phyloP scores from a whole-genome alignment of 2,888 invertebrate genomes.

The Flexamia atlantica region DNA sequence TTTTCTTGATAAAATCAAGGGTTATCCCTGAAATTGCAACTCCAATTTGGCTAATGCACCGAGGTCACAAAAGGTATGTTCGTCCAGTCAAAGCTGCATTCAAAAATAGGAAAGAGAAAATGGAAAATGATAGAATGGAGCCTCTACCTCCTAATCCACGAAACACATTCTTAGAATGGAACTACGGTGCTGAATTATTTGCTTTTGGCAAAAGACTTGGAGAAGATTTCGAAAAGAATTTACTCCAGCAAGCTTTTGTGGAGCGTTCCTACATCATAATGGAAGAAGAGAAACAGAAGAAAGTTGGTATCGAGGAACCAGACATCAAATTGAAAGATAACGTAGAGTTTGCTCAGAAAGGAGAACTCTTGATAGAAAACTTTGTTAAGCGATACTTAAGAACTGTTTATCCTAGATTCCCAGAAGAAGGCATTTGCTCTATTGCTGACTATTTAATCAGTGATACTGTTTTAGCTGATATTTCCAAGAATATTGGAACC shows the following conservation, averaged over 20 bases:
- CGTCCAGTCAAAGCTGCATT: conserved; percentile 83
- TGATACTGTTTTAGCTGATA: conserved; percentile 82
- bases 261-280: conserved; percentile 85
- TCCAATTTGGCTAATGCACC: neutral
- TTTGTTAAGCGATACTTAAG: conserved; percentile 50
- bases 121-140: conserved; percentile 73
- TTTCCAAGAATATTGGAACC: conserved; percentile 87
- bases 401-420: conserved; percentile 78
- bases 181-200: conserved; percentile 78
- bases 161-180: conserved; percentile 85
- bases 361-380: conserved; percentile 81
- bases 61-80: conserved; percentile 80
- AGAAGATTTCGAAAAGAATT: conserved; percentile 86
- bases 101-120: conserved; percentile 78
- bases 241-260: conserved; percentile 87
- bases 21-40: neutral
- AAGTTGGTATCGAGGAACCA: conserved; percentile 82
- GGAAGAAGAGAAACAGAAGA: conserved; percentile 83
- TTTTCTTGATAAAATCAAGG: neutral
- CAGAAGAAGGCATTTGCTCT: conserved; percentile 84
- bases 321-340: conserved; percentile 83
- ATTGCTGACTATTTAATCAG: conserved; percentile 83
- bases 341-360: conserved; percentile 81
- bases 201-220: conserved; percentile 92
- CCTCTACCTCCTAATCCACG: conserved; percentile 78